These are phyloP conservation scores for Ailurus styani DNA, from an alignment of 2,113 vertebrate species.

Conservation along the genomic window DNA sequence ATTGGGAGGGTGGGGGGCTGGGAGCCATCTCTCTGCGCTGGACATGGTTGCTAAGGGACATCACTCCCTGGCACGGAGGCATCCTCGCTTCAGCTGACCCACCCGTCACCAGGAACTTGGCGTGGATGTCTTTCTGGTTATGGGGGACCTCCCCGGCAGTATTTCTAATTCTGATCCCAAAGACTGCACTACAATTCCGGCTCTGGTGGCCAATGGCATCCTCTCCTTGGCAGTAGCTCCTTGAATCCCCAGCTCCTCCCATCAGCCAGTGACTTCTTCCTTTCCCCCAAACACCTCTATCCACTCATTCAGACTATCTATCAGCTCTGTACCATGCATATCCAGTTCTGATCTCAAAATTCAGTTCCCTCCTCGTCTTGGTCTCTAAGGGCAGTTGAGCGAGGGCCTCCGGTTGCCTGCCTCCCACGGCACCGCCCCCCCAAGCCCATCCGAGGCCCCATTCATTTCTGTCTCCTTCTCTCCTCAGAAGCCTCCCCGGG, in stretches of 20 bases:
- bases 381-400: not conserved
- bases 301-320: not conserved
- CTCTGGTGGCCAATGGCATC: not conserved
- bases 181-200: not conserved
- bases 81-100: not conserved
- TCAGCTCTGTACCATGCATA: rapidly evolving
- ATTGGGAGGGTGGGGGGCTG: too few species aligned
- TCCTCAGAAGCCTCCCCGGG: conserved; percentile 70
- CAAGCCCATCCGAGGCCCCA: rapidly evolving
- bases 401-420: not conserved
- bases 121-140: not conserved
- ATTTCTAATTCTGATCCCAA: not conserved
- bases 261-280: not conserved
- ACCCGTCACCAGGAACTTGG: not conserved
- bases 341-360: not conserved
- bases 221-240: not conserved
- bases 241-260: not conserved
- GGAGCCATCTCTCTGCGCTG: not conserved
- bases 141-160: not conserved
- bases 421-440: not conserved
- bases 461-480: not conserved
- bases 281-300: not conserved
- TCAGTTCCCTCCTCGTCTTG: not conserved
- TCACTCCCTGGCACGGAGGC: not conserved
- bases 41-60: not conserved